These are phyloP conservation scores for Poeciliopsis turrubarensis DNA, from an alignment of 2,113 vertebrate genomes.

Conservation along the genomic window DNA sequence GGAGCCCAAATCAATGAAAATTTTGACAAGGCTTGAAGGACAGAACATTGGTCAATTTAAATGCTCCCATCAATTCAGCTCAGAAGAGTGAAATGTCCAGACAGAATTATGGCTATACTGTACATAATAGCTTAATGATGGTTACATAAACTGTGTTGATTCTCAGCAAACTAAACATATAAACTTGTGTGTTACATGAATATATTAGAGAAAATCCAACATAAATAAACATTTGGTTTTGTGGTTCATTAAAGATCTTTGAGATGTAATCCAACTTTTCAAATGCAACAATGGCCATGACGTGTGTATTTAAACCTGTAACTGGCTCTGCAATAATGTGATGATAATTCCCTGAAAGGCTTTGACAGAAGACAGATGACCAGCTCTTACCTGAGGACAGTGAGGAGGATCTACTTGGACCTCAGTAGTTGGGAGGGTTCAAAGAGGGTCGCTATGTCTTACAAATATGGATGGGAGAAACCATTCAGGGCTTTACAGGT, in stretches of 20 bases:
- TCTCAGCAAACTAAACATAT: neutral
- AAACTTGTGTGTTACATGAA: neutral
- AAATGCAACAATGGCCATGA: neutral
- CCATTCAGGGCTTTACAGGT: neutral
- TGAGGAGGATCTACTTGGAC: neutral
- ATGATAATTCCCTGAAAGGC: neutral
- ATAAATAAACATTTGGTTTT: neutral
- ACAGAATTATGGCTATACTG: too few relatives aligned
- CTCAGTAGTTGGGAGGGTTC: neutral
- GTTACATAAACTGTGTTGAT: neutral
- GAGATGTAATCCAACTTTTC: neutral
- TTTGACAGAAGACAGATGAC: neutral
- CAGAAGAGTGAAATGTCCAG: too few relatives aligned
- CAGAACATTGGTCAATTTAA: too few relatives aligned
- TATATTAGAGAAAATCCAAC: neutral
- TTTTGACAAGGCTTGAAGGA: neutral
- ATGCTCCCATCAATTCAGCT: too few relatives aligned
- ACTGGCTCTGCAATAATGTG: neutral
- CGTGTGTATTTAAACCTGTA: neutral
- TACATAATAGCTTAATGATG: neutral
- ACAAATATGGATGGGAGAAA: neutral
- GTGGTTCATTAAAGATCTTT: neutral
- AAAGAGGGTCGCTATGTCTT: neutral
- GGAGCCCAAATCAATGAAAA: too few relatives aligned
- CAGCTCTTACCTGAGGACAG: neutral